Base-by-base conservation (phyloP, 2,797 vertebrate genomes). In the Poecilia velifera region DNA sequence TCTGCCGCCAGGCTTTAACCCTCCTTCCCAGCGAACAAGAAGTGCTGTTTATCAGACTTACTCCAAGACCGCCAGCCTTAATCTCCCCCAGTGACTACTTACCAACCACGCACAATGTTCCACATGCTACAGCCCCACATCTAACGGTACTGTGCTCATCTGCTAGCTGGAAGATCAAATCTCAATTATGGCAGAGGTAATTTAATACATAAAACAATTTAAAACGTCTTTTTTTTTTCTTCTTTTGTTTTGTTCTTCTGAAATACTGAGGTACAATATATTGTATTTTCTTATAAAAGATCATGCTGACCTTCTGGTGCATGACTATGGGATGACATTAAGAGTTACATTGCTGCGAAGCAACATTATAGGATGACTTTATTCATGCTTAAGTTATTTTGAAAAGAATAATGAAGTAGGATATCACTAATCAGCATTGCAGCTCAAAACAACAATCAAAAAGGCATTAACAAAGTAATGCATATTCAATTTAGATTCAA, bases 1-100 rank as follows among this genome's bases (percentile, higher is more conserved):
- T 77, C 89, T 86, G 93, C 93, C 94, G 93, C 82, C 77, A 87
- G 88, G 88, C 90, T 91, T 91, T 91, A 94, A 87, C 82, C 70
- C 83, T 77, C 72, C 39, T 43, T 83, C 39, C 72, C 84, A 86
- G 91, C 90, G 84, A 88, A 87, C 80, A 81, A 88, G 91, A 87
- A 79, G 89, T 86, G 87, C 88, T 91, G 91, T 92, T 94, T 90
- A 92, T 94, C 91, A 76, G 90, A 89, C 84, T 90, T 85, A 82
- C 75, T 89, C 84, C 82, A 87, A 86, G 85, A 89, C 84, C 84
- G 86, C 80, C 87, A 84, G 49, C 73, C 66, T 53, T 3, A 4
- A 83, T 88, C 78, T 85, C 87, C 89, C 87, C 84, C 88, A 84
- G 45, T 62, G 73, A 77, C 55, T 45, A 72, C 82, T 79, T 76